A percentile compares a stretch with the other conserved stretches of the same genome.
Evolutionary conservation across 2,113 vertebrate species (phyloP).

Genomic region (Sinocyclocheilus rhinocerous): DNA sequence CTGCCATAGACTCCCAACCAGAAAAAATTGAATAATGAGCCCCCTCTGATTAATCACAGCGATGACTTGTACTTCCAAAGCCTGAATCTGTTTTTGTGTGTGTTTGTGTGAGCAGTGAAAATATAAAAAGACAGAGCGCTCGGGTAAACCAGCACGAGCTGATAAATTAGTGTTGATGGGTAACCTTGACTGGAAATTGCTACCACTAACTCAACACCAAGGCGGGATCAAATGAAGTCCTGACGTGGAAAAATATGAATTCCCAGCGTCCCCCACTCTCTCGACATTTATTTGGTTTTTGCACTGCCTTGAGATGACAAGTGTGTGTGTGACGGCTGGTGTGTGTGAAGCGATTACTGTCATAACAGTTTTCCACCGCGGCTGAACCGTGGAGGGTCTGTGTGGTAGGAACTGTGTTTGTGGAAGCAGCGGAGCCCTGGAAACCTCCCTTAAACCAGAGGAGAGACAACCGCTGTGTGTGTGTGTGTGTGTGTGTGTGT

Average conservation of each 20-base stretch:
- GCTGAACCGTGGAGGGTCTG: constrained; percentile 15
- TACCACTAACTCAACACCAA: too few species aligned
- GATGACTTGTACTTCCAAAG: too few species aligned
- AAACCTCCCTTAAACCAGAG: not conserved
- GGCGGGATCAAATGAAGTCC: constrained; percentile 36
- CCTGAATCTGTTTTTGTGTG: not conserved
- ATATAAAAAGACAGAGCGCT: too few species aligned
- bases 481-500: not conserved
- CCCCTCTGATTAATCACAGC: too few species aligned
- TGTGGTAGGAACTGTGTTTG: constrained; percentile 25
- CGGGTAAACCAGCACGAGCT: too few species aligned
- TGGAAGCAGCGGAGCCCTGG: constrained; percentile 2
- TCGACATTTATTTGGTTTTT: constrained; percentile 48
- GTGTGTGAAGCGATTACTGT: constrained; percentile 65
- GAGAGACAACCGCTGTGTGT: not conserved
- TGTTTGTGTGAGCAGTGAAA: not conserved
- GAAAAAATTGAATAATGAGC: too few species aligned
- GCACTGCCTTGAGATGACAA: constrained; percentile 59
- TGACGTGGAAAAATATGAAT: constrained; percentile 61
- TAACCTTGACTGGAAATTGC: too few species aligned
- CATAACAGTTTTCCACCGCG: constrained; percentile 56
- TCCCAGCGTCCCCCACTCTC: constrained; percentile 14
- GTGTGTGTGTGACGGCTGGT: constrained; percentile 6
- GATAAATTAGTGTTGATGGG: too few species aligned
- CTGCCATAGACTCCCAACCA: too few species aligned